Evolutionary conservation across 1,140 invertebrate species (phyloP).

Genomic region (Mycetomoellerius zeteki): DNA sequence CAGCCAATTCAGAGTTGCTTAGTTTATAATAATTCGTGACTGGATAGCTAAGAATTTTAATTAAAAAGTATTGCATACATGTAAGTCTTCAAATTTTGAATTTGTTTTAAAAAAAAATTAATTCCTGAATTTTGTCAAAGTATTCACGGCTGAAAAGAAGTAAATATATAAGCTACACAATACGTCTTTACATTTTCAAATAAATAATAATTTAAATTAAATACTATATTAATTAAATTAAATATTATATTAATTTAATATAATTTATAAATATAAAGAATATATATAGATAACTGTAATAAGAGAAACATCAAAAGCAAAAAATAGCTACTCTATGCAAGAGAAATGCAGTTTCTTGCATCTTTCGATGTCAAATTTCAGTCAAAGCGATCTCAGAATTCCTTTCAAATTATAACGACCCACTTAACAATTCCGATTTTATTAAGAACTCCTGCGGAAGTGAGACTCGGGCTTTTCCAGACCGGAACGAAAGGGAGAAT

Average conservation of each 20-base stretch:
- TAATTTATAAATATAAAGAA: background rate
- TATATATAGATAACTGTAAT: background rate
- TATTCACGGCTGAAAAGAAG: background rate
- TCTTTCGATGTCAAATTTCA: constrained; percentile 53
- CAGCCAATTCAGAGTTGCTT: background rate
- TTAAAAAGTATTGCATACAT: background rate
- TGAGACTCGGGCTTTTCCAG: constrained; percentile 41
- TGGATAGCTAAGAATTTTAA: background rate
- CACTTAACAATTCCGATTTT: constrained; percentile 80
- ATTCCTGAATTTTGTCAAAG: background rate
- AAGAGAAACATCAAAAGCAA: background rate
- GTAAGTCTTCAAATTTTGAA: background rate
- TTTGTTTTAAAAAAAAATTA: background rate
- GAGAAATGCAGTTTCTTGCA: background rate
- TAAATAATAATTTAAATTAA: constrained; percentile 4
- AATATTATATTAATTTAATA: background rate
- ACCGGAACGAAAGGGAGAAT: constrained; percentile 55
- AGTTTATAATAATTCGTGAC: background rate
- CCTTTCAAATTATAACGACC: constrained; percentile 74
- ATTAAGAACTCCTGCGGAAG: constrained; percentile 66
- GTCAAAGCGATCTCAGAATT: constrained; percentile 32
- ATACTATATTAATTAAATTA: too few relatives aligned
- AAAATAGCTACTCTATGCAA: background rate
- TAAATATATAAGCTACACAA: background rate
- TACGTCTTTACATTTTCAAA: background rate